Base-by-base conservation (phyloP, 2,797 vertebrate species). In the Pseudochaenichthys georgianus region DNA sequence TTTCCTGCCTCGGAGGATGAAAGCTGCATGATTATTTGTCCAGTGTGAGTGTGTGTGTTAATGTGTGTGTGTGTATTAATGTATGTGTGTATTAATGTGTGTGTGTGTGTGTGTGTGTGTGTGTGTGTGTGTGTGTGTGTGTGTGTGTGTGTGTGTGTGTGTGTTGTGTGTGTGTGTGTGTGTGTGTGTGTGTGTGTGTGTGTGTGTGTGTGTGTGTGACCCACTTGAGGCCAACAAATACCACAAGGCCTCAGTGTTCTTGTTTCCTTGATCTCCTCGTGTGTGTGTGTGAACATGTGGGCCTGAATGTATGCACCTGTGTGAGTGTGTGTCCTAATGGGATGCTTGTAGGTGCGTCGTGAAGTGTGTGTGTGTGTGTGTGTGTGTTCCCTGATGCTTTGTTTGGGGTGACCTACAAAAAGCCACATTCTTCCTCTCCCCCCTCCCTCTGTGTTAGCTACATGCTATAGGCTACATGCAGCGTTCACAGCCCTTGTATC, bases 331-430 rank as follows among this genome's bases (percentile, higher is more conserved):
- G 73, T 87, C 70, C 70, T 81, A 81, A 84, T 80, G 60, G 70
- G 78, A 73, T 73, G 64, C 53, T 84, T 87, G 79, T 82, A 77
- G 82, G 76, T 86, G 58, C 41, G 21, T 28, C 4, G 28, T 28
- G 28, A 28, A 77, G 70, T 69, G 71, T 78, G 69, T 80, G 66
- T 76, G 75, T 70, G 48, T 75, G 70, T 60, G 67, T 73, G 66
- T 62, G 70, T 42, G 45, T 16, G 46, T 71, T 74, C 77, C 72
- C 70, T 48, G 54, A 50, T 71, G 79, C 87, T 91, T 91, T 93
- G 87, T 93, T 91, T 84, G 72, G 89, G 84, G 78, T 92, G 92
- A 91, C 91, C 91, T 91, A 93, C 82, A 89, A 92, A 62, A 90
- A 86, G 73, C 76, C 78, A 78, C 87, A 88, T 90, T 91, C 81